These are phyloP conservation scores for Lepidochrysops patricia DNA, from an alignment of 2,888 invertebrate genomes.

Conservation along the genomic window DNA sequence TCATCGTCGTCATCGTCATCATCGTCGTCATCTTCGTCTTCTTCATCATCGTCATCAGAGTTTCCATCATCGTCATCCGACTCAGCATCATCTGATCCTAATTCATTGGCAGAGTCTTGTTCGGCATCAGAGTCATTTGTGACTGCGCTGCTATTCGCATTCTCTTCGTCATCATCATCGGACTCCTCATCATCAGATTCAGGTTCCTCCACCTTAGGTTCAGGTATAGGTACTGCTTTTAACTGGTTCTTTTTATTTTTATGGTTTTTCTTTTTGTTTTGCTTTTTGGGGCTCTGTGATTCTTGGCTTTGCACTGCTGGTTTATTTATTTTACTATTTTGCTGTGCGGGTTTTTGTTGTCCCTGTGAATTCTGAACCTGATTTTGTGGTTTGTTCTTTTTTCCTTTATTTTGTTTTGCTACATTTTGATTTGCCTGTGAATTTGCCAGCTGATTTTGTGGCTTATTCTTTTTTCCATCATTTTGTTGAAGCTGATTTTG, in stretches of 20 bases:
- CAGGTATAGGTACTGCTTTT: not conserved
- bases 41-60: not conserved
- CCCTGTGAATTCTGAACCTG: not conserved
- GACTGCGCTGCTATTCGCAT: not conserved
- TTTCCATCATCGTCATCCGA: not conserved
- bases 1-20: not conserved
- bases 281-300: constrained; percentile 18
- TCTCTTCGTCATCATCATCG: not conserved
- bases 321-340: not conserved
- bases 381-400: not conserved
- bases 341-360: not conserved
- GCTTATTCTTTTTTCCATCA: not conserved
- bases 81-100: not conserved
- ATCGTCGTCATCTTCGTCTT: too few relatives aligned
- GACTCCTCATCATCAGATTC: not conserved
- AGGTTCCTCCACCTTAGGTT: not conserved
- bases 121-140: not conserved
- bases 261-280: constrained; percentile 21
- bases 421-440: not conserved
- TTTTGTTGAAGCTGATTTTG: too few relatives aligned
- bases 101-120: not conserved
- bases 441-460: not conserved
- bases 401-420: not conserved
- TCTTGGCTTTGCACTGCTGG: not conserved
- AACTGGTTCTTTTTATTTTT: not conserved